These are phyloP conservation scores for Seira sanloemensis DNA, from an alignment of 2,888 invertebrate species.

Conservation along the genomic window DNA sequence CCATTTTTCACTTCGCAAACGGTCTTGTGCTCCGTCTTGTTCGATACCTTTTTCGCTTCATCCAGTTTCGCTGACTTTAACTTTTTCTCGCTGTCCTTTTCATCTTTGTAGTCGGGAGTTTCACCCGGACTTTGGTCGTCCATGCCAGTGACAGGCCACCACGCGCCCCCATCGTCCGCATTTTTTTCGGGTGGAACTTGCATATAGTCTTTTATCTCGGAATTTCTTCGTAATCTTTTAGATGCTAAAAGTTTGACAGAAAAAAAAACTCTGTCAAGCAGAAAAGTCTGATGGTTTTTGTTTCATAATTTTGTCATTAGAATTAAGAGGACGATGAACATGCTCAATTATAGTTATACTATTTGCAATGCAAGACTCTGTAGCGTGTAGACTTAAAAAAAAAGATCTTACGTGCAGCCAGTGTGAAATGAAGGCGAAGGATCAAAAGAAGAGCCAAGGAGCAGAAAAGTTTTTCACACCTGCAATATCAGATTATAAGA, in stretches of 20 bases:
- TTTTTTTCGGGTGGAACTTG: background rate
- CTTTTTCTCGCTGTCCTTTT: background rate
- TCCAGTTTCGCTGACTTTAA: no score
- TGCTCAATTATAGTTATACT: no score
- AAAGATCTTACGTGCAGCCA: background rate
- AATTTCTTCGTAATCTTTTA: no score
- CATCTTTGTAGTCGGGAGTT: background rate
- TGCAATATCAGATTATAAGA: no score
- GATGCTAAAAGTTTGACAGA: no score
- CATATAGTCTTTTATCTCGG: no score
- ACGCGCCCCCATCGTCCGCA: background rate
- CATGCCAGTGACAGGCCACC: background rate
- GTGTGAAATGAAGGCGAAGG: background rate
- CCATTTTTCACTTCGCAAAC: constrained; percentile 28
- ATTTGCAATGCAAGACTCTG: no score
- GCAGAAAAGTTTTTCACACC: background rate
- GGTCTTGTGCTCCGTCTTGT: background rate
- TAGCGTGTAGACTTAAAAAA: no score
- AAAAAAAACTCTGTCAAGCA: no score
- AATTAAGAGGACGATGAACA: no score
- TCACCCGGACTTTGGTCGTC: background rate
- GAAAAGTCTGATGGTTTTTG: background rate
- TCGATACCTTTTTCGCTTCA: background rate
- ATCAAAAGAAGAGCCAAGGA: background rate
- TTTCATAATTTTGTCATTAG: no score